These are phyloP conservation scores for Psammodynastes pulverulentus DNA, from an alignment of 2,113 vertebrate genomes.

Conservation along the genomic window DNA sequence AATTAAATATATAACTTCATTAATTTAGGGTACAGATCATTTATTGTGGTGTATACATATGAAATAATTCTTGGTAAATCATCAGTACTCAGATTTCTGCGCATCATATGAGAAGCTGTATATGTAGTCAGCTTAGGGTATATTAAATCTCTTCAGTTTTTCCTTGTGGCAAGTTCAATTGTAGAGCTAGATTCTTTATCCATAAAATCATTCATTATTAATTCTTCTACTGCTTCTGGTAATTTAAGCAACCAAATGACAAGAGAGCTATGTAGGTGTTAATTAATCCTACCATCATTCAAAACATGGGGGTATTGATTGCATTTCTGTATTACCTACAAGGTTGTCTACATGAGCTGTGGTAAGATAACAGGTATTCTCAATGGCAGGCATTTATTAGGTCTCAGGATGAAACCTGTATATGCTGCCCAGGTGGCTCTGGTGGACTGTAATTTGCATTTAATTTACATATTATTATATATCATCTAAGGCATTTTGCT, in stretches of 20 bases:
- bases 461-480: neutral
- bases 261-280: neutral
- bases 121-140: neutral
- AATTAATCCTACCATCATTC: neutral
- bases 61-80: neutral
- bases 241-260: neutral
- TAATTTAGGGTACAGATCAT: neutral
- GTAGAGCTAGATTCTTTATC: neutral
- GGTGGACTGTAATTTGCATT: neutral
- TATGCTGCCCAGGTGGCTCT: neutral
- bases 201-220: neutral
- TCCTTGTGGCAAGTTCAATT: neutral
- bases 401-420: neutral
- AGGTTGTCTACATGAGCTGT: neutral
- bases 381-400: neutral
- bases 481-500: neutral
- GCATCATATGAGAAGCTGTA: neutral
- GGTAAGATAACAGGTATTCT: neutral
- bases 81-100: neutral
- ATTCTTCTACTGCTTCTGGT: neutral
- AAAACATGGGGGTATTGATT: neutral
- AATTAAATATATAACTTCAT: neutral
- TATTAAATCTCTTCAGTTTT: neutral
- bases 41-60: neutral
- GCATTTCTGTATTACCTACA: neutral